Percentiles rank a stretch among this genome's conserved stretches.
phyloP scores from a whole-genome alignment of 2,888 invertebrate species.

The Eupithecia centaureata region DNA sequence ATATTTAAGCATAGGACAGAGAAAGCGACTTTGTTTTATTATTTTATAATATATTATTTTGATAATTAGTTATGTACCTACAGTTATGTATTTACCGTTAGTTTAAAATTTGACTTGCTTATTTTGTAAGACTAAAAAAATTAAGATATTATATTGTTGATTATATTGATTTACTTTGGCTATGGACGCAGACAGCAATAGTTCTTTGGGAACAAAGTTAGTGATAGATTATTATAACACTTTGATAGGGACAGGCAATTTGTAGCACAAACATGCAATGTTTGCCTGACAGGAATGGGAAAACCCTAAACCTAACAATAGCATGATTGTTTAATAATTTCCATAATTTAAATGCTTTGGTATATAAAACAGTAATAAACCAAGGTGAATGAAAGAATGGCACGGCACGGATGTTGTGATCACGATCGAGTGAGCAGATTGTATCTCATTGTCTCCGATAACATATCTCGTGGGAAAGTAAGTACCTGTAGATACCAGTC shows the following conservation, averaged over 20 bases:
- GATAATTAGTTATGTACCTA: no score
- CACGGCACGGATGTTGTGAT: slow-evolving; percentile 59
- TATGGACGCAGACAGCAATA: no score
- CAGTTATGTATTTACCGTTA: no score
- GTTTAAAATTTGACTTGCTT: no score
- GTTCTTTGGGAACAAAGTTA: no score
- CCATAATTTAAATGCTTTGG: background rate
- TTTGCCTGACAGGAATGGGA: background rate
- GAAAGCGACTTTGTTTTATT: no score
- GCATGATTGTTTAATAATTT: background rate
- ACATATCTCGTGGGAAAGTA: slow-evolving; percentile 66
- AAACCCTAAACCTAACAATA: background rate
- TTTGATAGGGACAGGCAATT: background rate
- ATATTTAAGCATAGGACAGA: no score
- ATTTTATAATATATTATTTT: no score
- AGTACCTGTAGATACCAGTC: slow-evolving; percentile 25
- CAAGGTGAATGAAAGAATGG: slow-evolving; percentile 24
- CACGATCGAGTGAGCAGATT: slow-evolving; percentile 62
- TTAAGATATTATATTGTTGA: no score
- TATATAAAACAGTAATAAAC: slow-evolving; percentile 1
- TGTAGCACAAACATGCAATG: background rate
- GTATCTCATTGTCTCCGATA: slow-evolving; percentile 61
- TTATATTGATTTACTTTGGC: no score
- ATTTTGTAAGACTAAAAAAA: no score
- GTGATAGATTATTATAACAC: no score